Evolutionary conservation across 2,113 vertebrate species (phyloP).

Genomic region (Bubalus kerabau): DNA sequence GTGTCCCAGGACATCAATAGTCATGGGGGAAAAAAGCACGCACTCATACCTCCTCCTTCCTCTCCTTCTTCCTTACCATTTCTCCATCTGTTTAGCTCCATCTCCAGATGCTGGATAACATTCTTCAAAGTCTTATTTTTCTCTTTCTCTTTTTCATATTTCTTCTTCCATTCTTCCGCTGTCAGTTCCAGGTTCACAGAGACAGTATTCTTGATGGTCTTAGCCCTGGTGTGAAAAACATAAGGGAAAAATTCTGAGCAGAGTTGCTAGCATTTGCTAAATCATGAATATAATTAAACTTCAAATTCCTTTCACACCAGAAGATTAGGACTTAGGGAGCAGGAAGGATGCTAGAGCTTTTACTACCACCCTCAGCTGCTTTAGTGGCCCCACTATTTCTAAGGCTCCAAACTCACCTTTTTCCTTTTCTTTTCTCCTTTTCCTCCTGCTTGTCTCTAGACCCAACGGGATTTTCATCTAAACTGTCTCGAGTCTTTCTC

Average conservation of each 20-base stretch:
- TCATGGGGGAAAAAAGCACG: background rate
- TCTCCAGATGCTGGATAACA: constrained; percentile 89
- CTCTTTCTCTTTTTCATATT: constrained; percentile 94
- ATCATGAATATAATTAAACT: background rate
- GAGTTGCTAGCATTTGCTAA: background rate
- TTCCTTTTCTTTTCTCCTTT: background rate
- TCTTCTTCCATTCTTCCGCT: constrained; percentile 97
- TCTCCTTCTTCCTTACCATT: constrained; percentile 81
- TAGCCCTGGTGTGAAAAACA: constrained; percentile 81
- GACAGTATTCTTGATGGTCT: constrained; percentile 97
- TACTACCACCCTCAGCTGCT: background rate
- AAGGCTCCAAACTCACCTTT: background rate
- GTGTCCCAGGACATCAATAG: background rate
- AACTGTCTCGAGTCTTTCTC: background rate
- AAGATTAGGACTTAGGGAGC: background rate
- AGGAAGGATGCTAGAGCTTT: background rate
- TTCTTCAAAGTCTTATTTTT: constrained; percentile 91
- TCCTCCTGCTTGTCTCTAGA: background rate
- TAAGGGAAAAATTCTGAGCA: background rate
- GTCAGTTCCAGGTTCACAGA: constrained; percentile 95
- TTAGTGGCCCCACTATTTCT: background rate
- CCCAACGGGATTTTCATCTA: background rate
- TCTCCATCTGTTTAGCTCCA: constrained; percentile 91
- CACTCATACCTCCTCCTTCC: fast-evolving
- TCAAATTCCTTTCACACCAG: background rate